Conservation (phyloP, 2,113 vertebrate genomes). For the Burhinus oedicnemus region DNA sequence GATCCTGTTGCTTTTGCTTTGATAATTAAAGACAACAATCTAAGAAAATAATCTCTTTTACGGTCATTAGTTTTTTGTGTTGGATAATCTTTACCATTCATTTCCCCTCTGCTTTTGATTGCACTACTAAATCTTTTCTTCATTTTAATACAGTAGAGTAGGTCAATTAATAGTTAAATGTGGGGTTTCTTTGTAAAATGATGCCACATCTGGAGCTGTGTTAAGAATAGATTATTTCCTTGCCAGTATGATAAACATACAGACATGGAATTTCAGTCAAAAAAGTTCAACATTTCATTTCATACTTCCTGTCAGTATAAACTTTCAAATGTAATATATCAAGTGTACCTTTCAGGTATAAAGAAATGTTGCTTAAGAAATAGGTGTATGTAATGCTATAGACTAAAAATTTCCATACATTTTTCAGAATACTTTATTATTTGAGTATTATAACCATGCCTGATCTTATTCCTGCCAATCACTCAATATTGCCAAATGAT, state of each 20-base stretch:
- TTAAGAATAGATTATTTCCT: not conserved
- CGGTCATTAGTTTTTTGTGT: not conserved
- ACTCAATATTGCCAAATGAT: not conserved
- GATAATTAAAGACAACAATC: not conserved
- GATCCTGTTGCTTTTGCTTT: not conserved
- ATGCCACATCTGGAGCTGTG: not conserved
- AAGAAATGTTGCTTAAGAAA: not conserved
- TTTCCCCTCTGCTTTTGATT: not conserved
- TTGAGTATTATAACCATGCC: not conserved
- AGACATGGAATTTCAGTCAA: not conserved
- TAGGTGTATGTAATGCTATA: not conserved
- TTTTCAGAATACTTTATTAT: not conserved
- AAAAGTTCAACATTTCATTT: not conserved
- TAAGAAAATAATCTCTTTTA: not conserved
- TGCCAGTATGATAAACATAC: not conserved
- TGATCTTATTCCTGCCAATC: not conserved
- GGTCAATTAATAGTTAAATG: not conserved
- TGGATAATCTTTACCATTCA: not conserved
- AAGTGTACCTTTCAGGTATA: not conserved
- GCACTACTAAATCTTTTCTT: not conserved
- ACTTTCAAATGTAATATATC: not conserved
- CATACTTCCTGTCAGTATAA: not conserved
- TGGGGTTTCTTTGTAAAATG: not conserved
- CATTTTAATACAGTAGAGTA: not conserved
- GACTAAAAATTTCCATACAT: not conserved